phyloP scores from a whole-genome alignment of 1,140 invertebrate genomes.

The Philopotamus ludificatus region DNA sequence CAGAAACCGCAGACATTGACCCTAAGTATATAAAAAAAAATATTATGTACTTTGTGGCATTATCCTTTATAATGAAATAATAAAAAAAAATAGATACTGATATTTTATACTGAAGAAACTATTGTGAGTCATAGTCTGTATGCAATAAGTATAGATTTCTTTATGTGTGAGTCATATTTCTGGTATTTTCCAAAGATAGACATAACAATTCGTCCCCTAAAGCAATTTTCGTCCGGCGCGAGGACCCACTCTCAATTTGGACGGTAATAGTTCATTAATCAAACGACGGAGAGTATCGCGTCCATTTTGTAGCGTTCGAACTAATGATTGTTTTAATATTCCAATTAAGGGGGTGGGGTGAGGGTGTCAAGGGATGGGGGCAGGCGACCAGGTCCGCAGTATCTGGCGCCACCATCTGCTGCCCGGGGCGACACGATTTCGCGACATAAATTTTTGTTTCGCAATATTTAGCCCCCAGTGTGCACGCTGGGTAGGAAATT shows the following conservation, averaged over 20 bases:
- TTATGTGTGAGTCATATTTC: too few species aligned
- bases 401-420: not conserved
- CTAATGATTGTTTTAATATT: constrained; percentile 5
- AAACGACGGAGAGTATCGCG: not conserved
- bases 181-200: too few species aligned
- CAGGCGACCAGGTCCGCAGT: not conserved
- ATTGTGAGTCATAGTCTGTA: too few species aligned
- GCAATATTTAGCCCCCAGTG: not conserved
- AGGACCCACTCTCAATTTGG: not conserved
- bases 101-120: too few species aligned
- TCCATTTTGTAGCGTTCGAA: constrained; percentile 8
- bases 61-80: too few species aligned
- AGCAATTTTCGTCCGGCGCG: not conserved
- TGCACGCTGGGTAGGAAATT: constrained; percentile 10
- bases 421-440: not conserved
- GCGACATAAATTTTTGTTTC: not conserved
- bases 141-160: too few species aligned
- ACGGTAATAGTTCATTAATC: constrained; percentile 5
- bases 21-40: too few species aligned
- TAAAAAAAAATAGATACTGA: too few species aligned
- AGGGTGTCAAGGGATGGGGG: not conserved
- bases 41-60: too few species aligned
- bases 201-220: too few species aligned
- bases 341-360: not conserved
- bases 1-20: too few species aligned